phyloP scores from a whole-genome alignment of 2,113 vertebrate genomes.

The Circaetus gallicus region DNA sequence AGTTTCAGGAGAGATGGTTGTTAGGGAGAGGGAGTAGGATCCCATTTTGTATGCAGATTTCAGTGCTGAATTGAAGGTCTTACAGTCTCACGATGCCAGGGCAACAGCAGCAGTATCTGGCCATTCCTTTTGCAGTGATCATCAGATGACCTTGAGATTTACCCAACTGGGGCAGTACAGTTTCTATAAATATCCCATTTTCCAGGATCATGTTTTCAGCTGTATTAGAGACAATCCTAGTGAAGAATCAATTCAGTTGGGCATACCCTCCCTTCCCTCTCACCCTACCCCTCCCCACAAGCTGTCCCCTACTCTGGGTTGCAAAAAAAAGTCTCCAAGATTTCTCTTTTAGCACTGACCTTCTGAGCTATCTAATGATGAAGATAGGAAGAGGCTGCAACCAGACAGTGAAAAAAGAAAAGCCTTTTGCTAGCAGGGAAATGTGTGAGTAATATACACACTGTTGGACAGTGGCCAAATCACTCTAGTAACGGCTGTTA shows the following conservation, averaged over 20 bases:
- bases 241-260: not conserved
- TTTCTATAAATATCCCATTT: slow-evolving; percentile 44
- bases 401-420: slow-evolving; percentile 12
- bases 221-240: not conserved
- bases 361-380: slow-evolving; percentile 34
- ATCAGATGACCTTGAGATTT: slow-evolving; percentile 37
- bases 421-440: slow-evolving; percentile 30
- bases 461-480: slow-evolving; percentile 47
- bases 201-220: not conserved
- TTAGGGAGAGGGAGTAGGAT: slow-evolving; percentile 18
- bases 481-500: slow-evolving; percentile 55
- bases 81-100: not conserved
- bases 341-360: slow-evolving; percentile 44
- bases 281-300: not conserved
- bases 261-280: not conserved
- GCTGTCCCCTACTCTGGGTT: not conserved
- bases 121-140: not conserved
- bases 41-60: slow-evolving; percentile 35
- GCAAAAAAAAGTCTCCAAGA: not conserved
- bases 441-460: slow-evolving; percentile 48
- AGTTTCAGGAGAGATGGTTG: slow-evolving; percentile 15
- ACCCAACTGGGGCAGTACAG: not conserved
- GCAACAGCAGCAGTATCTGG: not conserved
- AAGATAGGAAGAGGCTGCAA: slow-evolving; percentile 49
- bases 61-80: not conserved